Conservation (phyloP, 2,888 invertebrate species). For the Mesorhabditis sp. region DNA sequence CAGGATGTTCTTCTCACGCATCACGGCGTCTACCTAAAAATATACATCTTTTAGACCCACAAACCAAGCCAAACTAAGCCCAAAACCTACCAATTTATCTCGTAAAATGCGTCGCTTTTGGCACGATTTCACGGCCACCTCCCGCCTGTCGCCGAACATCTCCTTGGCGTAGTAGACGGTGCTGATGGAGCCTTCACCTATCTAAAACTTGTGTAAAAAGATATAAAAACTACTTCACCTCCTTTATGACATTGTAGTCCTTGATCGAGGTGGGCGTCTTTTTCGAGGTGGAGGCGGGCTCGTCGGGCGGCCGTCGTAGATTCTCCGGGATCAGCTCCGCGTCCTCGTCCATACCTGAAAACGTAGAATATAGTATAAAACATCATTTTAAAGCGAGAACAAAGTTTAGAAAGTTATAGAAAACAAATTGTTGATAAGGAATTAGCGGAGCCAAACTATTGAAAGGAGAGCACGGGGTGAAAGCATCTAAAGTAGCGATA, state of each 20-base stretch:
- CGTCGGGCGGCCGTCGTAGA: not conserved
- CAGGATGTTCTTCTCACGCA: conserved; percentile 34
- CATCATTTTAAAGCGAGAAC: too few species aligned
- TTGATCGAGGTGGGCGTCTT: not conserved
- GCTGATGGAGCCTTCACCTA: conserved; percentile 39
- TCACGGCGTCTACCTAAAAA: conserved; percentile 25
- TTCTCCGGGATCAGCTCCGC: not conserved
- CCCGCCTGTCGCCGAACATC: conserved; percentile 14
- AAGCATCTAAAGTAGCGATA: too few species aligned
- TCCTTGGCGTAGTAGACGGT: conserved; percentile 30
- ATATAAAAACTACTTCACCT: conserved; percentile 9
- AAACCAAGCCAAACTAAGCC: not conserved
- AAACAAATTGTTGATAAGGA: too few species aligned
- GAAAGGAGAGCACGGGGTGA: too few species aligned
- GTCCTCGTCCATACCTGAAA: not conserved
- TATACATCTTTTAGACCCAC: not conserved
- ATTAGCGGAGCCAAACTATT: too few species aligned
- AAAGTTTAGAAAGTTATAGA: too few species aligned
- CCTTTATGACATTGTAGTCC: conserved; percentile 8
- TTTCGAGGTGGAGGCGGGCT: not conserved
- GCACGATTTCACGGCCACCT: conserved; percentile 85
- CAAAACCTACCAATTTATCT: conserved; percentile 79
- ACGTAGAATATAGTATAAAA: too few species aligned
- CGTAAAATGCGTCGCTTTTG: conserved; percentile 87
- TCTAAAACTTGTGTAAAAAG: conserved; percentile 9